These are phyloP conservation scores for Siphonodentalium dalli DNA, from an alignment of 2,888 invertebrate species.

Conservation along the genomic window DNA sequence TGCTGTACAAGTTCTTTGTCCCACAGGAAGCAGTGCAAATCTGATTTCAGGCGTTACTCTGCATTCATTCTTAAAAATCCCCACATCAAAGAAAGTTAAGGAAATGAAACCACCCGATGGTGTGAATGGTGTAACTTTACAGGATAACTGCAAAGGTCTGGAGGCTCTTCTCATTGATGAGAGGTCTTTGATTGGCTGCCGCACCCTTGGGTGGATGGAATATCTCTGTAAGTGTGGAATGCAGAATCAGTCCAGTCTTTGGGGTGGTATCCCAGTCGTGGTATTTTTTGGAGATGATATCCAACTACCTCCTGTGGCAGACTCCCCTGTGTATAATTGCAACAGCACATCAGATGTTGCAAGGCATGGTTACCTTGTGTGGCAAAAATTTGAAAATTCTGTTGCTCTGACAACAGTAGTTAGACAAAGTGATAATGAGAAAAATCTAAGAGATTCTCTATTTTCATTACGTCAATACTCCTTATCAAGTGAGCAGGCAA, in stretches of 20 bases:
- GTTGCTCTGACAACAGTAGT: constrained; percentile 18
- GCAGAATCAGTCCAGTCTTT: constrained; percentile 6
- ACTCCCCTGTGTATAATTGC: constrained; percentile 24
- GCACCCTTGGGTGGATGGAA: constrained; percentile 23
- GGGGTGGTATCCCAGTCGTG: constrained; percentile 28
- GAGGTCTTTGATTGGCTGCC: constrained; percentile 24
- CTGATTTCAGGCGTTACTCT: constrained; percentile 30
- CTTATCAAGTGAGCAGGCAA: constrained; percentile 12
- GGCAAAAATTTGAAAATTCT: constrained; percentile 25
- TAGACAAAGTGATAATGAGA: constrained; percentile 16
- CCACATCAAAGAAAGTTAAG: constrained; percentile 14
- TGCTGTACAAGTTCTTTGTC: constrained; percentile 32
- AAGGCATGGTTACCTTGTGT: constrained; percentile 26
- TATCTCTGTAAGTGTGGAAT: constrained; percentile 21
- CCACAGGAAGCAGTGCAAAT: constrained; percentile 35
- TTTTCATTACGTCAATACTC: constrained; percentile 4
- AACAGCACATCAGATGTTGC: constrained; percentile 15
- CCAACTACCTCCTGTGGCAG: constrained; percentile 26
- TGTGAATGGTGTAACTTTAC: constrained; percentile 20
- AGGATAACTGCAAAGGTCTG: constrained; percentile 24
- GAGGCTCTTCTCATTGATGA: constrained; percentile 32
- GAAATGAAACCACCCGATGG: constrained; percentile 33
- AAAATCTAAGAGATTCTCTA: neutral
- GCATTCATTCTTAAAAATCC: constrained; percentile 32
- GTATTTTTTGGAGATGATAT: constrained; percentile 28